phyloP scores from a whole-genome alignment of 2,113 vertebrate species.

The Arizona elegans region DNA sequence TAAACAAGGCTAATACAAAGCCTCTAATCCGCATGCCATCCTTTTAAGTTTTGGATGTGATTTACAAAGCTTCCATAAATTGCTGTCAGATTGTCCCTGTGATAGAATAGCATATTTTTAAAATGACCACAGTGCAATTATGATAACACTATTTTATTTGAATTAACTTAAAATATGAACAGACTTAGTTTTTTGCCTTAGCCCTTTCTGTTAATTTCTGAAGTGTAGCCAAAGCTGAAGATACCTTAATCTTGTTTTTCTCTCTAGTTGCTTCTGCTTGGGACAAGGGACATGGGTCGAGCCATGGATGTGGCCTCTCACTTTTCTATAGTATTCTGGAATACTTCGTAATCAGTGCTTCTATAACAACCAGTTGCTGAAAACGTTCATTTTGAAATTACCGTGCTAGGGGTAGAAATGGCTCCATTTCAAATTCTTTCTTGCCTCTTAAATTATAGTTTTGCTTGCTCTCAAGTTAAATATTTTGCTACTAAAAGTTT shows the following conservation, averaged over 20 bases:
- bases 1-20: background rate
- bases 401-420: background rate
- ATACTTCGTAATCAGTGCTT: background rate
- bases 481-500: background rate
- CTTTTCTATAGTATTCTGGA: background rate
- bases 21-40: background rate
- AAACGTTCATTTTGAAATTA: background rate
- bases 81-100: background rate
- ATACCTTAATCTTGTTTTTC: background rate
- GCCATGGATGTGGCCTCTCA: background rate
- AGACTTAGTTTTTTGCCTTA: background rate
- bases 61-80: background rate
- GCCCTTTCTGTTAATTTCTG: background rate
- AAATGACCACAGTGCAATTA: background rate
- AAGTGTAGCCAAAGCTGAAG: background rate
- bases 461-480: background rate
- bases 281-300: background rate
- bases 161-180: background rate
- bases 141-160: background rate
- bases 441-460: background rate
- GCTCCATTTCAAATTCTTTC: background rate
- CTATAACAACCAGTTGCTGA: background rate
- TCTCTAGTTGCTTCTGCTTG: background rate
- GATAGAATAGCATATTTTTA: background rate
- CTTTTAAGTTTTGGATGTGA: background rate